These are phyloP conservation scores for Lineus longissimus DNA, from an alignment of 1,140 invertebrate genomes.

Conservation along the genomic window DNA sequence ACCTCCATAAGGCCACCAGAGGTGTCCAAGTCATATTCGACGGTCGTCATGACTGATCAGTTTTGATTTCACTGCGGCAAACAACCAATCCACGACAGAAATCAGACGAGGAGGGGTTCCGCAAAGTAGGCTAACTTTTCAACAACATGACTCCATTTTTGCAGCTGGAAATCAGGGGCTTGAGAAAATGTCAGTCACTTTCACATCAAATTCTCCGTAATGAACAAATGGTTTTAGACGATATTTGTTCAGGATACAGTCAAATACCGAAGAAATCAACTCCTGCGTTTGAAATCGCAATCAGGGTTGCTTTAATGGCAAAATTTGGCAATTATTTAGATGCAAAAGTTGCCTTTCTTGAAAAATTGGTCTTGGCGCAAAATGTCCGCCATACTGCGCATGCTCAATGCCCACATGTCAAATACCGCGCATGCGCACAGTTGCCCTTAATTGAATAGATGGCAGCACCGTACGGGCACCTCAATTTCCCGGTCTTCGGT, in stretches of 20 bases:
- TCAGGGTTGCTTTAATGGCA: background rate
- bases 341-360: background rate
- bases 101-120: background rate
- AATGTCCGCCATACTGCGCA: conserved; percentile 3
- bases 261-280: background rate
- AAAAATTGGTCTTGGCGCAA: conserved; percentile 3
- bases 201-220: background rate
- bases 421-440: background rate
- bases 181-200: background rate
- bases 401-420: background rate
- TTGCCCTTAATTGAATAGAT: too few species aligned
- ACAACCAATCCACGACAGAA: background rate
- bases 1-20: conserved; percentile 68
- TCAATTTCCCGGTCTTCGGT: too few species aligned
- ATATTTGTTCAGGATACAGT: background rate
- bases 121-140: background rate
- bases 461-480: too few species aligned
- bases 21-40: conserved; percentile 61
- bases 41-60: conserved; percentile 32
- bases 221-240: background rate
- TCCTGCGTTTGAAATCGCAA: background rate
- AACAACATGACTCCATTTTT: background rate
- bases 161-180: background rate
- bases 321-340: background rate
- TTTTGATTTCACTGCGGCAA: background rate